phyloP scores from a whole-genome alignment of 1,140 invertebrate genomes.

The Hylaeus anthracinus region DNA sequence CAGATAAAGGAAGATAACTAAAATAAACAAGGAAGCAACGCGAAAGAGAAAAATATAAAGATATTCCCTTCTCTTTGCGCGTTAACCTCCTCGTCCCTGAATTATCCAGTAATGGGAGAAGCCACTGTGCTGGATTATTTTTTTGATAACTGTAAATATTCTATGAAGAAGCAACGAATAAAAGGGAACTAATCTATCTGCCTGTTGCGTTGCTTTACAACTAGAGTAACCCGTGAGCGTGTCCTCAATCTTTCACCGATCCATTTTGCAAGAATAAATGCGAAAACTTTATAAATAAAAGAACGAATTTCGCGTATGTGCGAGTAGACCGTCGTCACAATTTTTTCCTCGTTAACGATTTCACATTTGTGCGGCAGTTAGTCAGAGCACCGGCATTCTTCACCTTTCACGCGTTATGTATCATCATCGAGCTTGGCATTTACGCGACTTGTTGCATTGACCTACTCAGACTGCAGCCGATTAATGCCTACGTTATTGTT shows the following conservation, averaged over 20 bases:
- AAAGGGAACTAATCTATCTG: too few relatives aligned
- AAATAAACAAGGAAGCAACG: background rate
- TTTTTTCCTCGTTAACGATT: conserved; percentile 26
- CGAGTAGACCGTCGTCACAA: conserved; percentile 26
- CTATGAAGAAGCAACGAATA: too few relatives aligned
- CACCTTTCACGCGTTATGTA: conserved; percentile 69
- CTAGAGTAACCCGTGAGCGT: too few relatives aligned
- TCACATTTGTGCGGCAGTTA: conserved; percentile 7
- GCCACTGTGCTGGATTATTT: too few relatives aligned
- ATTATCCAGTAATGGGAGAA: too few relatives aligned
- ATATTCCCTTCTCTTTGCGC: background rate
- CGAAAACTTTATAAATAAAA: background rate
- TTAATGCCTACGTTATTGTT: conserved; percentile 49
- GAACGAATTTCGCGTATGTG: background rate
- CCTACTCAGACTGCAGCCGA: conserved; percentile 51
- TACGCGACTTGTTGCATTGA: conserved; percentile 77
- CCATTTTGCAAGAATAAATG: background rate
- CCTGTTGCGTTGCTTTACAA: too few relatives aligned
- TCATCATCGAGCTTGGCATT: conserved; percentile 61
- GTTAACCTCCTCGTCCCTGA: background rate
- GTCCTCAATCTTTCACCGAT: too few relatives aligned
- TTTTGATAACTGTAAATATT: too few relatives aligned
- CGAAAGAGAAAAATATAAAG: background rate
- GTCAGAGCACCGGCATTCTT: conserved; percentile 55
- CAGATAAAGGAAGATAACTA: background rate